A percentile compares a stretch with the other conserved stretches of the same genome.
phyloP scores from a whole-genome alignment of 2,113 vertebrate genomes.

The Andinoacara biseriatus region DNA sequence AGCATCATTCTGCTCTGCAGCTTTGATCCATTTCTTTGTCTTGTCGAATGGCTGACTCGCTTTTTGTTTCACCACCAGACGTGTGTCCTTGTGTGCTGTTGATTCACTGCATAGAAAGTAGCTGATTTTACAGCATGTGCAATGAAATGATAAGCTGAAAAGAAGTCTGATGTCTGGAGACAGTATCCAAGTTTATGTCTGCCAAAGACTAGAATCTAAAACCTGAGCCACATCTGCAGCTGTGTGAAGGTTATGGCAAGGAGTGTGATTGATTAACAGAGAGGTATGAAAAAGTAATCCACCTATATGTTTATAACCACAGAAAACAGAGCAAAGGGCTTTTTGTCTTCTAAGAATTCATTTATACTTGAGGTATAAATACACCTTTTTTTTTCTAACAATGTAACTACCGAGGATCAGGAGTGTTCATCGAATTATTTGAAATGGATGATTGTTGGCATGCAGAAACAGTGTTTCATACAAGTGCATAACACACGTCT shows the following conservation, averaged over 20 bases:
- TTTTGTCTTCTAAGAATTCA: not conserved
- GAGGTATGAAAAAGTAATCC: not conserved
- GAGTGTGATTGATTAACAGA: constrained; percentile 5
- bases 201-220: constrained; percentile 14
- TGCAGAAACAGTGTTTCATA: constrained; percentile 2
- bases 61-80: constrained; percentile 61
- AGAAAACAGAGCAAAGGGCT: not conserved
- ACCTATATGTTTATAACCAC: not conserved
- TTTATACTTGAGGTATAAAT: not conserved
- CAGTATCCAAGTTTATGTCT: constrained; percentile 19
- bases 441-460: not conserved
- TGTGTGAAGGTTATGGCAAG: constrained; percentile 43
- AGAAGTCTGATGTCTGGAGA: constrained; percentile 49
- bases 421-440: not conserved
- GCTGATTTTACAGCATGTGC: constrained; percentile 46
- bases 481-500: not conserved
- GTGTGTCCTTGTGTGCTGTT: constrained; percentile 62
- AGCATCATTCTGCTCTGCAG: constrained; percentile 15
- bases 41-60: constrained; percentile 31
- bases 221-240: constrained; percentile 9
- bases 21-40: constrained; percentile 48
- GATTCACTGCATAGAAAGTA: constrained; percentile 60
- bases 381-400: not conserved
- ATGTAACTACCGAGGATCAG: not conserved
- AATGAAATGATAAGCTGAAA: constrained; percentile 40